Percentiles rank a stretch among this genome's conserved stretches.
phyloP scores from a whole-genome alignment of 2,888 invertebrate genomes.

The Doris montereyensis region DNA sequence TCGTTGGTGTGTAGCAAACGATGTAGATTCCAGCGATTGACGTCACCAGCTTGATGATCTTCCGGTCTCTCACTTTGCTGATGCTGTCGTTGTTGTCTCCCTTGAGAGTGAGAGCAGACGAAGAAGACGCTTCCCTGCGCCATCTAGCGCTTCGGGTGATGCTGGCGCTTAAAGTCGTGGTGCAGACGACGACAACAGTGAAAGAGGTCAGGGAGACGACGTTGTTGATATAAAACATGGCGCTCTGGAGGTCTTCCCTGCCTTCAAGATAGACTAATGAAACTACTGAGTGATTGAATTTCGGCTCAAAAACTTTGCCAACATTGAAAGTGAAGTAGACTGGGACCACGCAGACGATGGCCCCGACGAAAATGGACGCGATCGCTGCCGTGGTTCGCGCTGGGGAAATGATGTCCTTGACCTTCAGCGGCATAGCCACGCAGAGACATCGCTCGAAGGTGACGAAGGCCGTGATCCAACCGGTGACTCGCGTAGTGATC shows the following conservation, averaged over 20 bases:
- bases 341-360: background rate
- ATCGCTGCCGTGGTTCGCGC: background rate
- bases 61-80: background rate
- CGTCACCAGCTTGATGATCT: background rate
- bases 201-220: background rate
- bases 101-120: too few species aligned
- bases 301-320: background rate
- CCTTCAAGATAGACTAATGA: background rate
- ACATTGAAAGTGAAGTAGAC: conserved; percentile 4
- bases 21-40: background rate
- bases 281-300: background rate
- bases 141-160: background rate
- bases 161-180: background rate
- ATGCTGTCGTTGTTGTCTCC: background rate
- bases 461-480: conserved; percentile 22
- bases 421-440: background rate
- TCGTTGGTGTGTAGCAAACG: background rate
- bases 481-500: background rate
- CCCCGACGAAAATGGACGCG: background rate
- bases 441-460: conserved; percentile 14
- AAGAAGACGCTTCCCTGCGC: background rate
- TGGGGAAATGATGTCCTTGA: background rate
- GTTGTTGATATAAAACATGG: background rate
- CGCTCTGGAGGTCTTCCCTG: background rate
- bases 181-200: background rate